Evolutionary conservation across 2,797 vertebrate species (phyloP).

Genomic region (Falco cherrug): DNA sequence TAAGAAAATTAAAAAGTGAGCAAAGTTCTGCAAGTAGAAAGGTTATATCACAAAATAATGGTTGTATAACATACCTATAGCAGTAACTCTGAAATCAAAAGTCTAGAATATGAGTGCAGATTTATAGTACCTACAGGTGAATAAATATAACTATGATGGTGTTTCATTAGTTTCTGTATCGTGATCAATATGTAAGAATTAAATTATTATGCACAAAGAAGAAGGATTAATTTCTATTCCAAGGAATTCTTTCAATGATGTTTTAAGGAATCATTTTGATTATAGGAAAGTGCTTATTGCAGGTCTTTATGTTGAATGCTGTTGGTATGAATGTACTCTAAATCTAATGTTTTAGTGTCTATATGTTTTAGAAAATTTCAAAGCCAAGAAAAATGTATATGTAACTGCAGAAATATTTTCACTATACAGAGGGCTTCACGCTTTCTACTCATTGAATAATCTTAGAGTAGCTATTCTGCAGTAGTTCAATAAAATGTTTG

Average conservation of each 20-base stretch:
- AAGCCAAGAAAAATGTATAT: neutral
- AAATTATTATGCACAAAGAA: neutral
- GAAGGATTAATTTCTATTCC: neutral
- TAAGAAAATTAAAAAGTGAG: neutral
- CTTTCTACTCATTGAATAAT: neutral
- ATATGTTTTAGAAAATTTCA: neutral
- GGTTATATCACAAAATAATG: neutral
- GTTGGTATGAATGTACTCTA: neutral
- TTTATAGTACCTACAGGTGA: neutral
- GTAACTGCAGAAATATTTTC: neutral
- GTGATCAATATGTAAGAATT: neutral
- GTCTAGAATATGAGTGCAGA: neutral
- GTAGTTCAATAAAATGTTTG: neutral
- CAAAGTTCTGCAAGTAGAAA: neutral
- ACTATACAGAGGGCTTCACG: neutral
- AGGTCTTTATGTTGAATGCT: neutral
- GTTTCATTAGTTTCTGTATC: neutral
- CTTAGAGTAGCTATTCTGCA: neutral
- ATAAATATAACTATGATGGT: neutral
- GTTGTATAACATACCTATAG: neutral
- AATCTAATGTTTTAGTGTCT: neutral
- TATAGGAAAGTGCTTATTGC: neutral
- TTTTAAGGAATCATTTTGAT: neutral
- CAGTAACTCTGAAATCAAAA: neutral
- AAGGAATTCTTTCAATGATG: neutral